Evolutionary conservation across 2,113 vertebrate species (phyloP), one percentile per base, ranked within the genome.

Genomic region (Tenebrosternarchus preto): DNA sequence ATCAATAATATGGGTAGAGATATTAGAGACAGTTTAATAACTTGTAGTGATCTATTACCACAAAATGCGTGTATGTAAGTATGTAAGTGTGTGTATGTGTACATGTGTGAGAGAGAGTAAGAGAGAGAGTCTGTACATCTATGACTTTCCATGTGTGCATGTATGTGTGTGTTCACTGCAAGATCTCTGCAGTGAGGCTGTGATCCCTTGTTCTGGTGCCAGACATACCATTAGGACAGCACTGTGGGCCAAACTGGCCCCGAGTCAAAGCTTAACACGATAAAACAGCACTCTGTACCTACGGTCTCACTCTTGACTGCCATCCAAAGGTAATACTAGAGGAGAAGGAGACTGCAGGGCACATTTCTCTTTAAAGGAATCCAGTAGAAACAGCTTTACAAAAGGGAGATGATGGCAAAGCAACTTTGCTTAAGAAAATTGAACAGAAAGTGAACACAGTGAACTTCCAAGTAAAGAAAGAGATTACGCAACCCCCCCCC

Each of bases 231-330:
- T 78, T 78, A 78, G 33, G 76, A 57, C 1, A 24, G 17, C 33
- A 31, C 20, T 78, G 64, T 9, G 31, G 19, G 53, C 70, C 70
- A 72, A 27, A 24, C 39, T 72, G 70, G 70, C 70, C 27, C 43
- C 8, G 36, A 72, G 25, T 55, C 76, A 57, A 55, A 78, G 1
- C 55, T 39, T 56, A 25, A 39, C 31, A 57, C 63, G 22, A 22
- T 66, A 78, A 78, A 78, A 73, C 70, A 56, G 25, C 63, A 33
- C 63, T 66, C 25, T 20, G 63, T 33, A 66, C 15, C 63, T 31
- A 33, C 27, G 19, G 63, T 9, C 63, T 66, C 16, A 8, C 63
- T 33, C 29, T 50, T 50, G 22, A 53, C 19, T 39, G 15, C 43
- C 2, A 9, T 59, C 16, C 55, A 60, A 39, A 20, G 6, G 57